Evolutionary conservation across 2,888 invertebrate genomes (phyloP).

Genomic region (Bellardia pandia): DNA sequence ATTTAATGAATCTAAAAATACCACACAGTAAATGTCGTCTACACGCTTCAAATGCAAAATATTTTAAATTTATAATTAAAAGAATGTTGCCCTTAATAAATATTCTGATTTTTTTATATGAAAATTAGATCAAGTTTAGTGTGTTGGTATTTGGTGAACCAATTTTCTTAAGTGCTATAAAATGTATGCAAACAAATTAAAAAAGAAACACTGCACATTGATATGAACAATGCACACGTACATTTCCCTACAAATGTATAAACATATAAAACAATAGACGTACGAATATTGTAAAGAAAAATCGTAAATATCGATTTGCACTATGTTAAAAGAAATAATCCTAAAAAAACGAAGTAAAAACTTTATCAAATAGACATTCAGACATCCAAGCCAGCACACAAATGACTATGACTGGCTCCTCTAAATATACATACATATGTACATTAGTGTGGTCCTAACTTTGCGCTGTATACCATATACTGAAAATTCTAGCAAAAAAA

Average conservation of each 20-base stretch:
- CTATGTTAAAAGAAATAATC: constrained; percentile 35
- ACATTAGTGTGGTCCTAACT: not conserved
- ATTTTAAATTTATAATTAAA: constrained; percentile 24
- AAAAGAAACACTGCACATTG: constrained; percentile 19
- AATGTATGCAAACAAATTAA: constrained; percentile 40
- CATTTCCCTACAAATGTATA: constrained; percentile 7
- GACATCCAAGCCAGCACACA: constrained; percentile 20
- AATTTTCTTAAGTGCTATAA: constrained; percentile 33
- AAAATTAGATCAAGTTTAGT: constrained; percentile 57
- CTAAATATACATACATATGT: not conserved
- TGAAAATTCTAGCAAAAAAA: too few relatives aligned
- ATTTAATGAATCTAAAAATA: not conserved
- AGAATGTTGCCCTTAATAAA: not conserved
- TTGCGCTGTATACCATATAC: too few relatives aligned
- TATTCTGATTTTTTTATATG: constrained; percentile 5
- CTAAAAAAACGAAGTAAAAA: constrained; percentile 78
- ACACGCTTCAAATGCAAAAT: not conserved
- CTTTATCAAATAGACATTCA: constrained; percentile 11
- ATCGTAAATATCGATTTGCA: constrained; percentile 75
- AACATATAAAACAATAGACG: constrained; percentile 67
- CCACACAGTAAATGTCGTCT: constrained; percentile 3
- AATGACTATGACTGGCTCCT: constrained; percentile 60
- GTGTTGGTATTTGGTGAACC: constrained; percentile 37
- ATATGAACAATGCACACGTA: constrained; percentile 2
- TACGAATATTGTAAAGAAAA: constrained; percentile 67